A percentile compares a stretch with the other conserved stretches of the same genome.
Conservation (phyloP, 2,113 vertebrate genomes). For the Saimiri boliviensis region DNA sequence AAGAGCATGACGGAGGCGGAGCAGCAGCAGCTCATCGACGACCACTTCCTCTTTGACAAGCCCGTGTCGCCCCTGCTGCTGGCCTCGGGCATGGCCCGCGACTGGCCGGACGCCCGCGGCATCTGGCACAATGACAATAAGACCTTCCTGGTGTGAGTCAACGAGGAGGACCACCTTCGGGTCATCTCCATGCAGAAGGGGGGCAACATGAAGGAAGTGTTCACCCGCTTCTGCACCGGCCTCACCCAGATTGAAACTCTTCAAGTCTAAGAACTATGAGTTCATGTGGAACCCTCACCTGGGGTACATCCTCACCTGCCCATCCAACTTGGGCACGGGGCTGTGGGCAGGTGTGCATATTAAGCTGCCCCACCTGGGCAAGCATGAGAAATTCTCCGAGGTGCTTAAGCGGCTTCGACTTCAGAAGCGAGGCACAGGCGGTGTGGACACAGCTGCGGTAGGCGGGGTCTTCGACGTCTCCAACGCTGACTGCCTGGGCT, state of each 20-base stretch:
- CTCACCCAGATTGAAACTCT: constrained; percentile 96
- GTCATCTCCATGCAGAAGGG: constrained; percentile 99
- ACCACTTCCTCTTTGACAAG: constrained; percentile 99
- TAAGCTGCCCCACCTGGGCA: constrained; percentile 95
- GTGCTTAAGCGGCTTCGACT: constrained; percentile 93
- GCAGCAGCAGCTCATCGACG: constrained; percentile 98
- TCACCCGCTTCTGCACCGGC: constrained; percentile 94
- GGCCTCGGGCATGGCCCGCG: constrained; percentile 96
- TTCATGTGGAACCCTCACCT: constrained; percentile 99
- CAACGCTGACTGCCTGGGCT: constrained; percentile 96
- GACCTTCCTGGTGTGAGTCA: constrained; percentile 99
- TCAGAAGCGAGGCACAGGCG: constrained; percentile 98
- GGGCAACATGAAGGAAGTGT: constrained; percentile 98
- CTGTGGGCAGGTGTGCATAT: constrained; percentile 97
- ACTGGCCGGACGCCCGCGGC: constrained; percentile 97
- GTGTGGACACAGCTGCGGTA: constrained; percentile 97
- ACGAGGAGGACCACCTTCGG: constrained; percentile 98
- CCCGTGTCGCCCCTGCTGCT: constrained; percentile 96
- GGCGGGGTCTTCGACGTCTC: constrained; percentile 97
- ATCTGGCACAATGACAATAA: constrained; percentile 99
- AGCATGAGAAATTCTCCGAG: constrained; percentile 93
- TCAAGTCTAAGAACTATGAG: constrained; percentile 90
- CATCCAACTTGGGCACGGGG: constrained; percentile 97
- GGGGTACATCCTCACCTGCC: constrained; percentile 97
- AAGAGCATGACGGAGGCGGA: constrained; percentile 96